phyloP scores from a whole-genome alignment of 92 coral and sea anemone genomes.

The Porites lobata region DNA sequence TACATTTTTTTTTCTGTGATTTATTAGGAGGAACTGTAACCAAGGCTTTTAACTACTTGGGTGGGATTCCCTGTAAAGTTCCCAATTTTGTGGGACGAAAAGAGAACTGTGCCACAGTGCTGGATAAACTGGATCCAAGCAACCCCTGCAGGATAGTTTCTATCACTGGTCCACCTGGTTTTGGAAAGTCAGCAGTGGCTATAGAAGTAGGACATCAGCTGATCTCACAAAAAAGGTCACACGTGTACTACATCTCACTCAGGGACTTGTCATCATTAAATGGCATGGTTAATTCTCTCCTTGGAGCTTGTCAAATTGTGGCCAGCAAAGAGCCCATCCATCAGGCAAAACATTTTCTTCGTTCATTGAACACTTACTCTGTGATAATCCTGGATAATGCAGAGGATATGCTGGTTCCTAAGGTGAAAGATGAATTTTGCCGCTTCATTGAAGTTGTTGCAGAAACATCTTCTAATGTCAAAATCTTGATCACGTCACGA shows the following conservation, averaged over 20 bases:
- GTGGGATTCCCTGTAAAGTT: constrained; percentile 86
- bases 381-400: constrained; percentile 94
- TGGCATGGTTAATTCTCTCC: constrained; percentile 90
- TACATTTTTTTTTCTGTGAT: neutral
- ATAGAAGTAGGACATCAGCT: constrained; percentile 94
- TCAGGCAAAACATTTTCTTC: constrained; percentile 85
- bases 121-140: constrained; percentile 72
- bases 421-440: constrained; percentile 74
- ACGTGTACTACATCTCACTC: constrained; percentile 84
- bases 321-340: constrained; percentile 83
- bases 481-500: constrained; percentile 84
- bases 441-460: constrained; percentile 83
- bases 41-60: constrained; percentile 83
- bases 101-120: constrained; percentile 71
- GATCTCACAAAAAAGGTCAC: constrained; percentile 55
- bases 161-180: constrained; percentile 96
- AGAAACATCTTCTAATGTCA: constrained; percentile 79
- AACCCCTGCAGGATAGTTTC: constrained; percentile 80
- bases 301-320: constrained; percentile 88
- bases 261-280: constrained; percentile 83
- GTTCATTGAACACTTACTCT: constrained; percentile 63
- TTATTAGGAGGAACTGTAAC: constrained; percentile 62
- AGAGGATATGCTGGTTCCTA: constrained; percentile 89
- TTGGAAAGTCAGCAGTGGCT: constrained; percentile 96
- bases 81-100: constrained; percentile 95